Evolutionary conservation across 2,113 vertebrate genomes (phyloP).

Genomic region (Emydura subglobosa): DNA sequence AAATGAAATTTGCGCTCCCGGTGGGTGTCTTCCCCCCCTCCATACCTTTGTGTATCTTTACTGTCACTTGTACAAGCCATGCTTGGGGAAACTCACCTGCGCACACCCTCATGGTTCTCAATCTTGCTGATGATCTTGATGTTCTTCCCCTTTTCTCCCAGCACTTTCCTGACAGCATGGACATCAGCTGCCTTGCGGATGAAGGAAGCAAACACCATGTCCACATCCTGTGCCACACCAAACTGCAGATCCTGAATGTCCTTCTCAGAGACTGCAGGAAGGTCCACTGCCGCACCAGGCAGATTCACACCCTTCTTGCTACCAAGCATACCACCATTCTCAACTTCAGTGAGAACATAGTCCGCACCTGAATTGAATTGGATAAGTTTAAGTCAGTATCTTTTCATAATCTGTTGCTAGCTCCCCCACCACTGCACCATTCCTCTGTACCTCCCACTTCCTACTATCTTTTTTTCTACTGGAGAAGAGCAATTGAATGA

Average conservation of each 20-base stretch:
- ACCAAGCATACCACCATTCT: conserved; percentile 92
- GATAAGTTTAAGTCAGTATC: background rate
- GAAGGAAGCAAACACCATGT: conserved; percentile 98
- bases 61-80: fast-evolving
- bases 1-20: fast-evolving
- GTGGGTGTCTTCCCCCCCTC: background rate
- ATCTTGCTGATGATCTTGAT: conserved; percentile 99
- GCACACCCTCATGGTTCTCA: conserved; percentile 97
- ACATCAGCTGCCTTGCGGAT: conserved; percentile 96
- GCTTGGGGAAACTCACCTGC: conserved; percentile 80
- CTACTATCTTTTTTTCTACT: background rate
- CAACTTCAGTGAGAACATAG: conserved; percentile 87
- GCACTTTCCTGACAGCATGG: conserved; percentile 90
- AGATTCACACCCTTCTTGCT: conserved; percentile 99
- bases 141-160: conserved; percentile 96
- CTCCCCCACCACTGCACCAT: background rate
- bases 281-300: conserved; percentile 92
- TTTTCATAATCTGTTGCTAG: fast-evolving
- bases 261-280: conserved; percentile 94
- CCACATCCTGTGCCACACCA: conserved; percentile 93
- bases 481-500: background rate
- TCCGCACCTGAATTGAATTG: conserved; percentile 80
- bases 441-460: background rate
- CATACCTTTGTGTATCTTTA: background rate
- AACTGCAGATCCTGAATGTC: conserved; percentile 95